phyloP scores from a whole-genome alignment of 2,888 invertebrate species.

The Oscheius sp. region DNA sequence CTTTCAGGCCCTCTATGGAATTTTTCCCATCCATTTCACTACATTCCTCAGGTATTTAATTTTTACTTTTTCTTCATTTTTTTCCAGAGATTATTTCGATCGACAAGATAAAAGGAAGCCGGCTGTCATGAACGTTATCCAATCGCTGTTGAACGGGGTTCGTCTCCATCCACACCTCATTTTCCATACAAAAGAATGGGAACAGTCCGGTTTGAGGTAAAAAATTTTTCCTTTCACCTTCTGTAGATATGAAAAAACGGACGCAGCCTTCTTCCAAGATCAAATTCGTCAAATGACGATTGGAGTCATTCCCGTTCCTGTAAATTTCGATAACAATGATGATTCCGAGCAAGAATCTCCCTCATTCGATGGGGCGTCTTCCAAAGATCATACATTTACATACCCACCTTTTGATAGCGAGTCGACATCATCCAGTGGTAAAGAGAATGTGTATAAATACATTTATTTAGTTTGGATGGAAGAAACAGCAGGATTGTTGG shows the following conservation, averaged over 20 bases:
- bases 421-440: constrained; percentile 10
- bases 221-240: neutral
- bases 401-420: constrained; percentile 5
- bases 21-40: constrained; percentile 50
- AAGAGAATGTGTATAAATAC: neutral
- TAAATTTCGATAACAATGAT: neutral
- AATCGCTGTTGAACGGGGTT: constrained; percentile 34
- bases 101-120: constrained; percentile 3
- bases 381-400: neutral
- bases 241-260: neutral
- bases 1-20: constrained; percentile 47
- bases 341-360: neutral
- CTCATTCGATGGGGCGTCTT: neutral
- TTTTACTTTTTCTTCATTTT: neutral
- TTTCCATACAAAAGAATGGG: constrained; percentile 34
- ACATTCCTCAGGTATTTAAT: constrained; percentile 31
- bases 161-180: constrained; percentile 46
- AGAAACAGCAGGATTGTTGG: constrained; percentile 18
- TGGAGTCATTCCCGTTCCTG: constrained; percentile 33
- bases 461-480: constrained; percentile 16
- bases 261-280: constrained; percentile 31
- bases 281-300: constrained; percentile 31
- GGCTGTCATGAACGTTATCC: neutral
- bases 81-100: constrained; percentile 16
- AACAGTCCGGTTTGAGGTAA: constrained; percentile 36